Conservation (phyloP, 2,888 invertebrate species). For the Seira musarum region DNA sequence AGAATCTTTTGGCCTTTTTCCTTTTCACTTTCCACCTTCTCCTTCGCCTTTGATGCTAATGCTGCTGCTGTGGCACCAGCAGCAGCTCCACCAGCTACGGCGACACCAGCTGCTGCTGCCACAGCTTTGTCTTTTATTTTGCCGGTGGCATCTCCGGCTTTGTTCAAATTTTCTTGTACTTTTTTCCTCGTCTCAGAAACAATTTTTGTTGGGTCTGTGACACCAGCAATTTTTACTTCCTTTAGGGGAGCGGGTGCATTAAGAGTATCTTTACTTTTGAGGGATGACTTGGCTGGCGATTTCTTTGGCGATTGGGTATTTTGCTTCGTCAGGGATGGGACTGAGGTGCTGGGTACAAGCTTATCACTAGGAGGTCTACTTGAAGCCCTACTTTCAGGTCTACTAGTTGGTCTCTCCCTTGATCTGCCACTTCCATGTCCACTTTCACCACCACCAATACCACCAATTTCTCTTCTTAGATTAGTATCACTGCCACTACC, state of each 20-base stretch:
- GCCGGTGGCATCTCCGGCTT: slow-evolving; percentile 21
- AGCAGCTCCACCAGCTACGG: slow-evolving; percentile 33
- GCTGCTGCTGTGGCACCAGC: slow-evolving; percentile 29
- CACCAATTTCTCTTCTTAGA: slow-evolving; percentile 36
- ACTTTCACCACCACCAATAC: not conserved
- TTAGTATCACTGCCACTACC: not conserved
- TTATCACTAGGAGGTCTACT: slow-evolving; percentile 55
- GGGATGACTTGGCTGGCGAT: slow-evolving; percentile 41
- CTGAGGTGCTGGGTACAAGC: not conserved
- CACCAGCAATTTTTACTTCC: slow-evolving; percentile 7
- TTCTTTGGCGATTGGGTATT: slow-evolving; percentile 48
- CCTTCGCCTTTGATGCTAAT: not conserved
- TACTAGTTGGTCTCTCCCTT: slow-evolving; percentile 24
- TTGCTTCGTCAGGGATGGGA: not conserved
- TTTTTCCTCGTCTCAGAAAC: slow-evolving; percentile 28
- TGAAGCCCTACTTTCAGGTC: slow-evolving; percentile 45
- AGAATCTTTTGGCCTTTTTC: slow-evolving; percentile 72
- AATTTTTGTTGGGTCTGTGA: slow-evolving; percentile 23
- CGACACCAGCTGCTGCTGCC: slow-evolving; percentile 19
- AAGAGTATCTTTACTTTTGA: slow-evolving; percentile 26
- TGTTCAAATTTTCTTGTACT: slow-evolving; percentile 29
- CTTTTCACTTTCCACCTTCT: slow-evolving; percentile 71
- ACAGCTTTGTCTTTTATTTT: slow-evolving; percentile 36
- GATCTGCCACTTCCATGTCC: slow-evolving; percentile 20
- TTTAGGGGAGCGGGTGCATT: slow-evolving; percentile 26